Evolutionary conservation across 2,113 vertebrate species (phyloP), one percentile per base, ranked within the genome.

Genomic region (Polyodon spathula): DNA sequence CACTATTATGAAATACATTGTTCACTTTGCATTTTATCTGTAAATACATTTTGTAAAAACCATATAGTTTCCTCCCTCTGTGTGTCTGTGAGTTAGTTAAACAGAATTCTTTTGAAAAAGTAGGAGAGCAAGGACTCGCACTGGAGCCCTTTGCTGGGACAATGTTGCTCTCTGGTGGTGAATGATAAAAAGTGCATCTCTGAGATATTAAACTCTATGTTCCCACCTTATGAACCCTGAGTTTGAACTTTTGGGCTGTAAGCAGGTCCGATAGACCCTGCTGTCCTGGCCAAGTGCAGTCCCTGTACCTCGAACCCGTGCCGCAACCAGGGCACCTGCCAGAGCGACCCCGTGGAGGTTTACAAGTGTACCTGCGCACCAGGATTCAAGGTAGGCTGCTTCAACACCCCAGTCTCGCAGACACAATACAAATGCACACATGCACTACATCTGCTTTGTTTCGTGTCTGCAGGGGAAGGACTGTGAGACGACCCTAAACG

Each of bases 231-330:
- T n/a, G 8, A 2, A 50, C 14, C 6, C 48, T 50, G 48, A 14
- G 5, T 50, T 3, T 50, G 9, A 6, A 11, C 11, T 50, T n/a
- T 37, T 9, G 39, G 8, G 50, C 39, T 11, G 10, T 44, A 1
- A 0, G 4, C 61, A 99, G 96, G 88, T 56, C 85, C 91, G 0
- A 87, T 89, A 0, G 79, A 89, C 46, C 61, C 88, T 5, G 80
- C 75, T 0, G 68, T 99, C 54, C 86, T 91, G 81, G 89, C 88
- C 69, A 99, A 98, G 74, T 99, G 96, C 69, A 89, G 93, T 55
- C 96, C 93, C 5, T 99, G 96, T 66, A 69, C 94, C 67, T 96
- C 93, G 40, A 82, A 69, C 60, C 96, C 94, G 0, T 99, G 96
- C 73, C 79, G 72, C 72, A 94, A 98, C 79, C 89, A 86, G 57